Percentiles rank a stretch among this genome's conserved stretches.
phyloP scores from a whole-genome alignment of 2,888 invertebrate species.

The Xylota segnis region DNA sequence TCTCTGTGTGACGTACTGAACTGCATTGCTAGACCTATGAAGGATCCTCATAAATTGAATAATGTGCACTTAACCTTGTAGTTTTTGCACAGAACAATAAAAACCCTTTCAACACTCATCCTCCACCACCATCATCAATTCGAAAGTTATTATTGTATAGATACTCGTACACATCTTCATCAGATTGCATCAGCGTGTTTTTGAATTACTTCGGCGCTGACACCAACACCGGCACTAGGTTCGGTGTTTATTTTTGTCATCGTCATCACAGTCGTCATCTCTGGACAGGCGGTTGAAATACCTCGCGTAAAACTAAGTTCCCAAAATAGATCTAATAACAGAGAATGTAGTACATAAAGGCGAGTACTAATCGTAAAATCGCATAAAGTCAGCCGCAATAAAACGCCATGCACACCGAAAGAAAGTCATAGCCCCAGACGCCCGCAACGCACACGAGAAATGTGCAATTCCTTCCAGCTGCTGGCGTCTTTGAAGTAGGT shows the following conservation, averaged over 20 bases:
- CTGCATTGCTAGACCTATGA: too few species aligned
- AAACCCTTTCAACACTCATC: not conserved
- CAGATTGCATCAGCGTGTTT: slow-evolving; percentile 27
- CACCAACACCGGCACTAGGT: slow-evolving; percentile 29
- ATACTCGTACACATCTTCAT: too few species aligned
- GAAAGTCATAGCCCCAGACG: slow-evolving; percentile 45
- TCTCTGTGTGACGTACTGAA: too few species aligned
- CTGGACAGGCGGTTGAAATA: slow-evolving; percentile 54
- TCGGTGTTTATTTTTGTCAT: slow-evolving; percentile 63
- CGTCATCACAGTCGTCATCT: slow-evolving; percentile 55
- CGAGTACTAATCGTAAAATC: slow-evolving; percentile 66
- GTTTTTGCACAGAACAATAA: not conserved
- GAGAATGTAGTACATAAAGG: slow-evolving; percentile 30
- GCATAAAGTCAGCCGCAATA: slow-evolving; percentile 64
- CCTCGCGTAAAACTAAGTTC: slow-evolving; percentile 49
- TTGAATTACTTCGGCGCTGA: slow-evolving; percentile 8
- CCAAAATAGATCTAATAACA: slow-evolving; percentile 57
- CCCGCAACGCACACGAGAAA: slow-evolving; percentile 48
- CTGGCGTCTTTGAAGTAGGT: slow-evolving; percentile 66
- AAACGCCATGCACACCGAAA: slow-evolving; percentile 42
- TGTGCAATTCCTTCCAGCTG: slow-evolving; percentile 72
- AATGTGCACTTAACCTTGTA: not conserved
- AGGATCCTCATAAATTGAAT: too few species aligned
- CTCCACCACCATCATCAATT: not conserved
- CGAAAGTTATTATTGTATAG: not conserved